phyloP scores from a whole-genome alignment of 2,113 vertebrate genomes.

The Aramus guarauna region DNA sequence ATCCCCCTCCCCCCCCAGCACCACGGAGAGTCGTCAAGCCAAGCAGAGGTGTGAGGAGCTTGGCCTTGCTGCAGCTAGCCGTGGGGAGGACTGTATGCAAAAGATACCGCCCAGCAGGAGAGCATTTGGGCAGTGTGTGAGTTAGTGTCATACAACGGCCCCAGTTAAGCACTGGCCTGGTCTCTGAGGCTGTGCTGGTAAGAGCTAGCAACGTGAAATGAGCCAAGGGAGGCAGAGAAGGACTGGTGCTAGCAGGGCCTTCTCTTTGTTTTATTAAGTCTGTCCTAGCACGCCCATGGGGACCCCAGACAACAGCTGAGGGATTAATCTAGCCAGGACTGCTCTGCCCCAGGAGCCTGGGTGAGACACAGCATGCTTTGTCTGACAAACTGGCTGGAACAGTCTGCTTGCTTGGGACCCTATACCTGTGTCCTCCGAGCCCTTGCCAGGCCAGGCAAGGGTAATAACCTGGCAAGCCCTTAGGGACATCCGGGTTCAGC shows the following conservation, averaged over 20 bases:
- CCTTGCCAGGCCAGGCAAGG: neutral
- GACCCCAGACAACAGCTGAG: neutral
- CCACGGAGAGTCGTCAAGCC: neutral
- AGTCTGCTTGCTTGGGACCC: neutral
- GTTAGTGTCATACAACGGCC: accelerated
- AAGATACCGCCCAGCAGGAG: neutral
- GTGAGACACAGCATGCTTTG: accelerated
- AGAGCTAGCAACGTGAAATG: neutral
- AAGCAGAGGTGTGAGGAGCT: neutral
- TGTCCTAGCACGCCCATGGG: neutral
- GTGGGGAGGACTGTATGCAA: neutral
- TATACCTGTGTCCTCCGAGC: accelerated
- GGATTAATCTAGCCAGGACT: neutral
- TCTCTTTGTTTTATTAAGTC: neutral
- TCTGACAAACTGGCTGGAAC: neutral
- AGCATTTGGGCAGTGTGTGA: neutral
- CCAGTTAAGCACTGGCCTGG: neutral
- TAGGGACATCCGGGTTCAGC: neutral
- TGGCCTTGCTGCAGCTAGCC: neutral
- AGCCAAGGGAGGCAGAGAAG: neutral
- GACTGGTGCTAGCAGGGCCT: neutral
- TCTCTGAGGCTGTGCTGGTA: neutral
- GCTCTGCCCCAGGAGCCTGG: neutral
- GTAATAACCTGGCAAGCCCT: neutral
- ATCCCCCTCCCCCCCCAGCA: neutral